phyloP scores from a whole-genome alignment of 2,888 invertebrate species.

The Sinohyriopsis cumingii region DNA sequence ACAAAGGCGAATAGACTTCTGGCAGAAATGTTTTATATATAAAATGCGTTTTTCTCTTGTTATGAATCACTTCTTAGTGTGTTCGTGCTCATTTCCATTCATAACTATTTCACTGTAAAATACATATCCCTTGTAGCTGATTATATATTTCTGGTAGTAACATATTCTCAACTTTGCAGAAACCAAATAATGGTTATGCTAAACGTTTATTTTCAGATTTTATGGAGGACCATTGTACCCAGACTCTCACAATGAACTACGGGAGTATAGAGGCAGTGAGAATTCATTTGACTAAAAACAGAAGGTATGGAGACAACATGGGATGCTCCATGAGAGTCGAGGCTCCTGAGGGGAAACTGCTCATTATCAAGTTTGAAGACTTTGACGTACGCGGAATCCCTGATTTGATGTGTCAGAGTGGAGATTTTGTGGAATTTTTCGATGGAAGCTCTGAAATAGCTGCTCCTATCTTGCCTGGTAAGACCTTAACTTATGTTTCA shows the following conservation, averaged over 20 bases:
- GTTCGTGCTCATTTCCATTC: too few relatives aligned
- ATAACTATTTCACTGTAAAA: too few relatives aligned
- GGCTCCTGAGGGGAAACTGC: constrained; percentile 33
- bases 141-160: too few relatives aligned
- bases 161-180: too few relatives aligned
- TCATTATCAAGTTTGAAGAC: constrained; percentile 19
- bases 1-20: too few relatives aligned
- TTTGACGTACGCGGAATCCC: constrained; percentile 22
- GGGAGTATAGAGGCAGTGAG: constrained; percentile 29
- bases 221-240: constrained; percentile 37
- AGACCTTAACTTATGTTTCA: neutral
- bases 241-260: constrained; percentile 32
- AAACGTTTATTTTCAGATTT: constrained; percentile 18
- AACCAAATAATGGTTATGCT: neutral
- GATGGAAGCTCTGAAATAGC: constrained; percentile 26
- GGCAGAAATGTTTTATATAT: too few relatives aligned
- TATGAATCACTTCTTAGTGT: too few relatives aligned
- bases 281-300: constrained; percentile 20
- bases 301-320: constrained; percentile 32
- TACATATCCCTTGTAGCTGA: too few relatives aligned
- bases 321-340: constrained; percentile 35
- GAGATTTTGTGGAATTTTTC: constrained; percentile 28
- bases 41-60: too few relatives aligned
- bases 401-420: constrained; percentile 21
- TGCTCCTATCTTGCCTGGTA: constrained; percentile 18